Evolutionary conservation across 2,113 vertebrate species (phyloP).

Genomic region (Typhlomys cinereus): DNA sequence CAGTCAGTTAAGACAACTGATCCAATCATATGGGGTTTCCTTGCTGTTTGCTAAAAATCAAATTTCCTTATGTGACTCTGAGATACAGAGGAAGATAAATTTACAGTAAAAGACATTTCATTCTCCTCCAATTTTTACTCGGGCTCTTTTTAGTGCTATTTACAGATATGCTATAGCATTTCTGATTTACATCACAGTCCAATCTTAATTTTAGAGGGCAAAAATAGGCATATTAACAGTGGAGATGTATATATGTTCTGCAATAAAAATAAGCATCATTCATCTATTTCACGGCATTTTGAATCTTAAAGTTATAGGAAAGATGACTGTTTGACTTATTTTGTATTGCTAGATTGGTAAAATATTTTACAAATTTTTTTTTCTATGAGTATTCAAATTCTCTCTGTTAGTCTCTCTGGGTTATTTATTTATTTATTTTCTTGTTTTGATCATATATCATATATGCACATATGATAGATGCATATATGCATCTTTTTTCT

Average conservation of each 20-base stretch:
- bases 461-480: neutral
- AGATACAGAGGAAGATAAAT: neutral
- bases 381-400: neutral
- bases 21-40: neutral
- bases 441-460: no score
- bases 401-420: no score
- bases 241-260: conserved; percentile 4
- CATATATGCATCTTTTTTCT: neutral
- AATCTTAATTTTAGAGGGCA: neutral
- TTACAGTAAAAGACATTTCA: neutral
- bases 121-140: neutral
- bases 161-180: neutral
- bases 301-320: neutral
- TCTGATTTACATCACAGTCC: neutral
- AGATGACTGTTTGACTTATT: neutral
- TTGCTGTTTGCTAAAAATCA: neutral
- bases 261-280: neutral
- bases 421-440: no score
- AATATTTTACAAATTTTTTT: neutral
- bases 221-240: neutral
- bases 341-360: neutral
- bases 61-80: neutral
- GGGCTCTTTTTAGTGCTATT: neutral
- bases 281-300: conserved; percentile 19
- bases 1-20: neutral